Conservation (phyloP, 2,797 vertebrate genomes). For the Argya squamiceps region DNA sequence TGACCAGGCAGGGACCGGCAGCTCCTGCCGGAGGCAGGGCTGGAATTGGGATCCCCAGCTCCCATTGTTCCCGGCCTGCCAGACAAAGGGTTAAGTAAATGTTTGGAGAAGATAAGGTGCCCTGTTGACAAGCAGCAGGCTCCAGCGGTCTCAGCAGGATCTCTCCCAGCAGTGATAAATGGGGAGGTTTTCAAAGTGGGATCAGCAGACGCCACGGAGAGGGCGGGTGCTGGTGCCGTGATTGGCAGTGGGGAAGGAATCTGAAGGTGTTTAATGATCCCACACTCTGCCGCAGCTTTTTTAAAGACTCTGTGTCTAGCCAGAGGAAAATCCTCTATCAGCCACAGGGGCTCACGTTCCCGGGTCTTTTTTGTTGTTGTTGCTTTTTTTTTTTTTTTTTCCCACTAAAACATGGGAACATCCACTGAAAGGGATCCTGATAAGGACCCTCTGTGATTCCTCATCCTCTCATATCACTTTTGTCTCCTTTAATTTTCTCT, state of each 20-base stretch:
- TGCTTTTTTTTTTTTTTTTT: neutral
- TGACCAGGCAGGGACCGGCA: neutral
- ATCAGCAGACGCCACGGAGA: constrained; percentile 66
- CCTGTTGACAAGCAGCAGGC: constrained; percentile 86
- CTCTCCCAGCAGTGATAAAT: constrained; percentile 80
- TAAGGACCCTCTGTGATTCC: constrained; percentile 56
- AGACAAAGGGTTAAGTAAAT: constrained; percentile 91
- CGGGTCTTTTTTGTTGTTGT: constrained; percentile 36
- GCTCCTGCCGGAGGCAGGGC: neutral
- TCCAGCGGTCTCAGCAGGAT: constrained; percentile 79
- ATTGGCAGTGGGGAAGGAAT: constrained; percentile 65
- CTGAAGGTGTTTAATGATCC: constrained; percentile 76
- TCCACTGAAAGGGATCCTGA: constrained; percentile 60
- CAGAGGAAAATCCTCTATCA: constrained; percentile 72
- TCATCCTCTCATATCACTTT: constrained; percentile 27
- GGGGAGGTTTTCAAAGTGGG: constrained; percentile 74
- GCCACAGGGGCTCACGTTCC: constrained; percentile 51
- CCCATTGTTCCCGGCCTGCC: constrained; percentile 82
- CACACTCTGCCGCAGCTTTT: constrained; percentile 70
- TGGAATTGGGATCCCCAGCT: neutral
- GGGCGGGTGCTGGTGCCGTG: constrained; percentile 58
- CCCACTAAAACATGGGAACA: constrained; percentile 46
- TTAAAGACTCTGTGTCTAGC: constrained; percentile 65
- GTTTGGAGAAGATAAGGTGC: constrained; percentile 87
- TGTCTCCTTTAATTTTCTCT: constrained; percentile 40